Evolutionary conservation across 2,888 invertebrate species (phyloP), one percentile per base, ranked within the genome.

Genomic region (Subacronicta megacephala): DNA sequence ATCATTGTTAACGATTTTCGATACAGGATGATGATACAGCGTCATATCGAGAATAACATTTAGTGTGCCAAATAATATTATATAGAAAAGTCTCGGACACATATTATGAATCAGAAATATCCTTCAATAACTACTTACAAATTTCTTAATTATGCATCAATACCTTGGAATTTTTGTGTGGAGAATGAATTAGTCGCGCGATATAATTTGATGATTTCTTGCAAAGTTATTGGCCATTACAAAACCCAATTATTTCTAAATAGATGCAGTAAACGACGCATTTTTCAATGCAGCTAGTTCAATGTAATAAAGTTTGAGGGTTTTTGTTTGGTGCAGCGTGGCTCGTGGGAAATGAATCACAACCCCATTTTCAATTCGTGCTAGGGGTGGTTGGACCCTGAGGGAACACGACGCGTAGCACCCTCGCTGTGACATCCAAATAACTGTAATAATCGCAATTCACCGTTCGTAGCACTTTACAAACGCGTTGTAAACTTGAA

Each of bases 301-400:
- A 80, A 79, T 75, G 79, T 84, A 83, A 85, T 90, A 85, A 77
- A 83, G 87, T 86, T 85, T 77, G 82, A 83, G 85, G 85, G 84
- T 83, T 88, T 83, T 84, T 80, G 88, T 85, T 79, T 79, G 72
- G 79, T 81, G 80, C 75, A 77, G 78, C 81, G 78, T 81, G 80
- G 89, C 88, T 87, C 88, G 90, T 92, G 92, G 89, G 93, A 93
- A 93, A 92, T 92, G 93, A 93, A 92, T 93, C 93, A 92, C 92
- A 89, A 93, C 92, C 93, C 93, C 88, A 91, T 90, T 90, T 92
- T 90, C 90, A 90, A 90, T 90, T 89, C 89, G 72, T 80, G 76
- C 80, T 82, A 78, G 88, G 92, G 90, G 88, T 83, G 85, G 79
- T 79, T 77, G 78, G 80, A 82, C 81, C 80, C 82, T 74, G 81